These are phyloP conservation scores for Ylistrum balloti DNA, from an alignment of 1,140 invertebrate species.

Conservation along the genomic window DNA sequence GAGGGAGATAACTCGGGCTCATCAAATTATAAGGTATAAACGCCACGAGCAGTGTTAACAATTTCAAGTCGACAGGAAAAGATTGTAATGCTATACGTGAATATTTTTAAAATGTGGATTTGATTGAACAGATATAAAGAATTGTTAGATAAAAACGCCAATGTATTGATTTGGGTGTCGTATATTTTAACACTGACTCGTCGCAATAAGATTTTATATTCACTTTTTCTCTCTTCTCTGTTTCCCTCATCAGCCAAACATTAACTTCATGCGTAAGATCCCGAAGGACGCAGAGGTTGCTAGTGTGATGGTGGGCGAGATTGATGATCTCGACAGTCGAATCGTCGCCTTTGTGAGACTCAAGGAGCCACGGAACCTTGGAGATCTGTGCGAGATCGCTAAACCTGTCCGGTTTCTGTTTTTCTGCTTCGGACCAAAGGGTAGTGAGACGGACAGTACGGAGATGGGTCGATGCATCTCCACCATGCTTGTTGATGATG, in stretches of 20 bases:
- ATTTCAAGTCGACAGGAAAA: no score
- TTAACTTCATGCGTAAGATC: conserved; percentile 88
- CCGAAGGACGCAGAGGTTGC: conserved; percentile 97
- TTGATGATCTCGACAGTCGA: conserved; percentile 96
- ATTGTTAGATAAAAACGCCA: no score
- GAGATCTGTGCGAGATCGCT: conserved; percentile 95
- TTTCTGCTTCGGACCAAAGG: conserved; percentile 93
- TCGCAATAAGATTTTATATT: no score
- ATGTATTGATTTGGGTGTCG: no score
- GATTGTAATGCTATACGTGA: no score
- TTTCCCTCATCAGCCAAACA: conserved; percentile 74
- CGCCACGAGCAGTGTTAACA: no score
- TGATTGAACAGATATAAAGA: no score
- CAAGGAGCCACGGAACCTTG: conserved; percentile 91
- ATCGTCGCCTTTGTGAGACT: conserved; percentile 94
- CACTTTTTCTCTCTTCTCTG: no score
- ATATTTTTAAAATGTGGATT: no score
- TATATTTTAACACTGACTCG: no score
- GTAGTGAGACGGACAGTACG: conserved; percentile 86
- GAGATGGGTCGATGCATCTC: conserved; percentile 97
- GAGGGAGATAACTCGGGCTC: neutral
- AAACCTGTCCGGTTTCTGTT: conserved; percentile 94
- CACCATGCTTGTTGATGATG: conserved; percentile 96
- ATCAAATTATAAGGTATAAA: conserved; percentile 51
- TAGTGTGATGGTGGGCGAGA: conserved; percentile 98